phyloP scores from a whole-genome alignment of 2,113 vertebrate genomes.

The Pituophis catenifer region DNA sequence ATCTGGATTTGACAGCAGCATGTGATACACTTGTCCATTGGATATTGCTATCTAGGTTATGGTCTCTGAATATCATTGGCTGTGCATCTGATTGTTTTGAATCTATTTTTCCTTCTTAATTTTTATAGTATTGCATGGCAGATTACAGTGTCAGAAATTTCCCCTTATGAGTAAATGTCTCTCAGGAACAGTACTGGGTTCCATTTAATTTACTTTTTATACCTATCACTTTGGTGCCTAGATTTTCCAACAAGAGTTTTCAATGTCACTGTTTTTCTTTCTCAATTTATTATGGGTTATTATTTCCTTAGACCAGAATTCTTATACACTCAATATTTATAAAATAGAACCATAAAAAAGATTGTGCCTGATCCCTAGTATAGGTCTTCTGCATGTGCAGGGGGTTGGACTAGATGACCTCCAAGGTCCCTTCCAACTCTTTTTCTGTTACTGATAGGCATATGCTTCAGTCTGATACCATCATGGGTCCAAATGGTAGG shows the following conservation, averaged over 20 bases:
- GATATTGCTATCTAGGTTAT: background rate
- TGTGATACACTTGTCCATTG: background rate
- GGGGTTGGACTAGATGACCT: too few relatives aligned
- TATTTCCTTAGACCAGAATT: background rate
- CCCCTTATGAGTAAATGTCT: background rate
- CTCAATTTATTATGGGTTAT: background rate
- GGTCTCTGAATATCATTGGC: background rate
- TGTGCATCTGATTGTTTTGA: background rate
- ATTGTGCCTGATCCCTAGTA: background rate
- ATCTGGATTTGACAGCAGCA: background rate
- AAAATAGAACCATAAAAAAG: background rate
- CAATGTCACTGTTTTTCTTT: background rate
- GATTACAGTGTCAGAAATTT: background rate
- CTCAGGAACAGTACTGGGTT: background rate
- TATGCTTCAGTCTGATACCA: background rate
- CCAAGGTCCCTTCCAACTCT: too few relatives aligned
- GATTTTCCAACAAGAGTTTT: background rate
- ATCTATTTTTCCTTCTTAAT: background rate
- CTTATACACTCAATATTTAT: background rate
- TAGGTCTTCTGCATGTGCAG: background rate
- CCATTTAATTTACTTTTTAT: background rate
- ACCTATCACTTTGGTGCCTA: background rate
- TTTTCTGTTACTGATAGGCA: background rate
- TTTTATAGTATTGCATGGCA: background rate
- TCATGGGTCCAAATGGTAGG: background rate